Conservation (phyloP, 2,113 vertebrate species). For the Centrocercus urophasianus region DNA sequence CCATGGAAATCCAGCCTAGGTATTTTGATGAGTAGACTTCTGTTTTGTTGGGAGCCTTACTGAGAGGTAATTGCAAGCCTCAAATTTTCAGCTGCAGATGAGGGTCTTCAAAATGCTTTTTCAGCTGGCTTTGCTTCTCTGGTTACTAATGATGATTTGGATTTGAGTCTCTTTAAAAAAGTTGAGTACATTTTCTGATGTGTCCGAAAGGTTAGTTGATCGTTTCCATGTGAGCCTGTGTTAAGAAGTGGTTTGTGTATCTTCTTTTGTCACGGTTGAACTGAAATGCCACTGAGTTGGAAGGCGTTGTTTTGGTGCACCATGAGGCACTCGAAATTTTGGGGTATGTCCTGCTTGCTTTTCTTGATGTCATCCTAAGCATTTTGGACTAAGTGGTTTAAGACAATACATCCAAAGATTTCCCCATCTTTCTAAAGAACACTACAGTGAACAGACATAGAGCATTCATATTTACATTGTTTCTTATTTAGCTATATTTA, state of each 20-base stretch:
- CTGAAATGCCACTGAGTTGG: not conserved
- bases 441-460: not conserved
- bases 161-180: not conserved
- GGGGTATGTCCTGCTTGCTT: not conserved
- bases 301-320: not conserved
- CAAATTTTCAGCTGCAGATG: not conserved
- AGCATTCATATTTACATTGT: rapidly evolving
- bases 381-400: not conserved
- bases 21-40: not conserved
- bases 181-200: not conserved
- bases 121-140: not conserved
- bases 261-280: not conserved
- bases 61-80: not conserved
- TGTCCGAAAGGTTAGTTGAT: not conserved
- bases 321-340: not conserved
- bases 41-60: not conserved
- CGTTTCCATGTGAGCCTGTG: not conserved
- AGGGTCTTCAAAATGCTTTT: not conserved
- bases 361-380: not conserved
- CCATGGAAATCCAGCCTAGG: not conserved
- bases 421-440: not conserved
- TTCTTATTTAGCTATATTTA: not conserved
- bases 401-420: not conserved
- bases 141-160: not conserved
- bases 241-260: not conserved